Evolutionary conservation across 2,888 invertebrate species (phyloP), one percentile per base, ranked within the genome.

Genomic region (Cephus nigrinus): DNA sequence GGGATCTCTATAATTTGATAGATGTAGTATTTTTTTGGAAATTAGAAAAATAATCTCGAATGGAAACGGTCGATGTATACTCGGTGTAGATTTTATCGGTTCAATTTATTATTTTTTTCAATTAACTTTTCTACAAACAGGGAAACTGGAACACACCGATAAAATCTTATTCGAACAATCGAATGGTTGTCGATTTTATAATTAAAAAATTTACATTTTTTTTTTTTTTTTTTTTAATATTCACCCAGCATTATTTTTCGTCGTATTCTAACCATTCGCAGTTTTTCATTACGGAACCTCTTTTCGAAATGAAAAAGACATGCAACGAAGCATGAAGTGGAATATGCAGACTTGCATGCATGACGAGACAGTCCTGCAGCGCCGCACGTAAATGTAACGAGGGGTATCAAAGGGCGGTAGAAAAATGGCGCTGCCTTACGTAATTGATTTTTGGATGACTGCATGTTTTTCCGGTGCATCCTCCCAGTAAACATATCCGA

Each of bases 281-380:
- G 31, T 71, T 33, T 85, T 85, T 84, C 85, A 84, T 85, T 85
- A 85, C 81, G 84, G 69, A 30, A 82, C 83, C 82, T 79, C 82
- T 82, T 80, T 82, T 81, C 84, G 78, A 82, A 83, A 86, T 86
- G 85, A 84, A 82, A 85, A 85, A 85, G 85, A 85, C 84, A 86
- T 80, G 82, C 86, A 83, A 77, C 81, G 81, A 83, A 79, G 85
- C 85, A 84, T 85, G 84, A 85, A 85, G 80, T 80, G 85, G 83
- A 86, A 85, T 77, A 80, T 35, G 74, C 34, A 35, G 36, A 74
- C 32, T 33, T 35, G 74, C 35, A 33, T 35, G 74, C 74, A 74
- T 71, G 75, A 68, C 75, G 75, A 75, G 69, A 75, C 79, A 71
- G 71, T 71, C 77, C 81, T 81, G 77, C 80, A 32, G 77, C 80